These are phyloP conservation scores for Orthonychiurus folsomi DNA, from an alignment of 2,888 invertebrate species.

Conservation along the genomic window DNA sequence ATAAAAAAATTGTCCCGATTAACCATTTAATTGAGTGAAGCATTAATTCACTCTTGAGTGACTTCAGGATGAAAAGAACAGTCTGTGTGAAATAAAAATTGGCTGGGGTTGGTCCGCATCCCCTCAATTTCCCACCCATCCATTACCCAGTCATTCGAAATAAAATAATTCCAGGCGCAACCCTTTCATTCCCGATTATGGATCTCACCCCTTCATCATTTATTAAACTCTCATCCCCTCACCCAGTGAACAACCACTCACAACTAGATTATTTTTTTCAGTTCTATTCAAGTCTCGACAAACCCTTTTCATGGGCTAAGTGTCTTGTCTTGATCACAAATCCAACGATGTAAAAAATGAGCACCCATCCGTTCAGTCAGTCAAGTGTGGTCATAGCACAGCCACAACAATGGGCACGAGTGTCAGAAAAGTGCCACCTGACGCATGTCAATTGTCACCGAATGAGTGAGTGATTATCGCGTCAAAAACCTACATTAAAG, in stretches of 20 bases:
- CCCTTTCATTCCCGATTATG: background rate
- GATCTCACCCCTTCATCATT: too few species aligned
- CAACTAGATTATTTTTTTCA: background rate
- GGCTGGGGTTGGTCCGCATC: slow-evolving; percentile 2
- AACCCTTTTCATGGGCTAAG: background rate
- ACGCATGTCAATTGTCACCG: slow-evolving; percentile 18
- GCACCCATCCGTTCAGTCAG: background rate
- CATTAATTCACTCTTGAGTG: slow-evolving; percentile 18
- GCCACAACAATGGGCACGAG: background rate
- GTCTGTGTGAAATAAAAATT: slow-evolving; percentile 32
- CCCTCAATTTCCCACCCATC: background rate
- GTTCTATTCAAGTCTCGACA: too few species aligned
- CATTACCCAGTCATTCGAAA: background rate
- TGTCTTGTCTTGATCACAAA: background rate
- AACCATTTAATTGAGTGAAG: slow-evolving; percentile 32
- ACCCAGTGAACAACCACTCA: background rate
- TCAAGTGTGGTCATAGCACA: background rate
- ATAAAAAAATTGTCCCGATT: slow-evolving; percentile 31
- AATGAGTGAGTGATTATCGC: slow-evolving; percentile 34
- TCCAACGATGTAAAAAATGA: background rate
- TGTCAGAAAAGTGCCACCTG: slow-evolving; percentile 7
- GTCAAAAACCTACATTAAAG: background rate
- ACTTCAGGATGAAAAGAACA: slow-evolving; percentile 9
- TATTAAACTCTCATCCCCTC: background rate
- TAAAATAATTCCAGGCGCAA: too few species aligned